Evolutionary conservation across 1,140 invertebrate genomes (phyloP), one percentile per base, ranked within the genome.

Genomic region (Achroia grisella): DNA sequence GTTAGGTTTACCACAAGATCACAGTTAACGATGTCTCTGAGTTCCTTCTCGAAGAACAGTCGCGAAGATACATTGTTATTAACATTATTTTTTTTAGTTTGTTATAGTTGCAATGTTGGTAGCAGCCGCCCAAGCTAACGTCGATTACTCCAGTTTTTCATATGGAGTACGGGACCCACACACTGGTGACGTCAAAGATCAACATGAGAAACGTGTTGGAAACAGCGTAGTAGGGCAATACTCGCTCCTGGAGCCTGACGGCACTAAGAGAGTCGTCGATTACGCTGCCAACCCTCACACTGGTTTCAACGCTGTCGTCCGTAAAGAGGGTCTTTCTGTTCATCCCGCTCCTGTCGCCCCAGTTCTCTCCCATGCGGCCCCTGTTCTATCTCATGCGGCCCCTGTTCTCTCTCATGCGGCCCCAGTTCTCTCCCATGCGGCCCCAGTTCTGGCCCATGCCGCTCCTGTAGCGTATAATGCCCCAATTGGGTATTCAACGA

Each of bases 201-300:
- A 86, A 46, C 70, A 86, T 15, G 87, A 88, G 56, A 79, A 66
- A 13, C 76, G 87, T 11, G 73, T 86, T 43, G 89, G 89, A 1
- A 87, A 89, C 56, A 62, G 85, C 29, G 89, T 90, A 10, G 80
- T 86, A 32, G 89, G 89, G 10, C 68, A 75, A 47, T 86, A 84
- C 65, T 76, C 79, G 9, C 62, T 85, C 6, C 48, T 85, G 23
- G 86, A 87, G 43, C 68, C 85, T 10, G 86, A 86, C 52, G 84
- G 87, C 39, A 76, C 77, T 35, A 78, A 80, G 49, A 67, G 87
- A 27, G 78, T 73, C 4, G 86, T 88, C 1, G 77, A 88, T 54
- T 87, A 87, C 52, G 71, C 81, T 11, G 78, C 86, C 36, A 63
- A 83, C 52, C 70, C 72, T 10, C 76, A 84, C 46, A 76, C 68